A percentile compares a stretch with the other conserved stretches of the same genome.
Conservation (phyloP, 2,113 vertebrate genomes). For the Cyprinodon tularosa region DNA sequence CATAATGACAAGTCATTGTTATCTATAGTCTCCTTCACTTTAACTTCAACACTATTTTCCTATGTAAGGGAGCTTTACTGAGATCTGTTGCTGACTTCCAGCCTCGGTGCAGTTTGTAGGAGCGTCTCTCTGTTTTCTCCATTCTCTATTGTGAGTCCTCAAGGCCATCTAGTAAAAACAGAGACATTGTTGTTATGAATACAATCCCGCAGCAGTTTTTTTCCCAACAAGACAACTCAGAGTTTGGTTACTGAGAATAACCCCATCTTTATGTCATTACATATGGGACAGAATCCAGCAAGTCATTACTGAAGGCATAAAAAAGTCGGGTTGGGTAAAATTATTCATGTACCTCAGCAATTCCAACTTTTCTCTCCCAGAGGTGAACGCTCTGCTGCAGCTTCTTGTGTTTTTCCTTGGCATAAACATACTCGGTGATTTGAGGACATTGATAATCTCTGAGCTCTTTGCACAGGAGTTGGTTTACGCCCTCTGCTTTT, state of each 20-base stretch:
- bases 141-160: conserved; percentile 20
- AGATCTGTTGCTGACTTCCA: background rate
- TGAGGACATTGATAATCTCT: conserved; percentile 48
- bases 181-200: conserved; percentile 9
- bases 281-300: background rate
- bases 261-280: too few species aligned
- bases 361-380: conserved; percentile 55
- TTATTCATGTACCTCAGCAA: conserved; percentile 56
- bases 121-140: conserved; percentile 23
- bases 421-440: conserved; percentile 33
- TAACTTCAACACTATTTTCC: conserved; percentile 2
- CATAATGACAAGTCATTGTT: background rate
- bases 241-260: background rate
- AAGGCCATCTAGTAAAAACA: conserved; percentile 52
- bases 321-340: background rate
- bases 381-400: conserved; percentile 49
- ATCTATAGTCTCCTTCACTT: background rate
- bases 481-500: conserved; percentile 39
- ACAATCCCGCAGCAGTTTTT: background rate
- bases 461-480: conserved; percentile 42
- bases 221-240: background rate
- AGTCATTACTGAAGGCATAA: background rate
- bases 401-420: conserved; percentile 59
- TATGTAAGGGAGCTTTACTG: conserved; percentile 54
- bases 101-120: conserved; percentile 12